These are phyloP conservation scores for Karalla daura DNA, from an alignment of 2,797 vertebrate genomes.

Conservation along the genomic window DNA sequence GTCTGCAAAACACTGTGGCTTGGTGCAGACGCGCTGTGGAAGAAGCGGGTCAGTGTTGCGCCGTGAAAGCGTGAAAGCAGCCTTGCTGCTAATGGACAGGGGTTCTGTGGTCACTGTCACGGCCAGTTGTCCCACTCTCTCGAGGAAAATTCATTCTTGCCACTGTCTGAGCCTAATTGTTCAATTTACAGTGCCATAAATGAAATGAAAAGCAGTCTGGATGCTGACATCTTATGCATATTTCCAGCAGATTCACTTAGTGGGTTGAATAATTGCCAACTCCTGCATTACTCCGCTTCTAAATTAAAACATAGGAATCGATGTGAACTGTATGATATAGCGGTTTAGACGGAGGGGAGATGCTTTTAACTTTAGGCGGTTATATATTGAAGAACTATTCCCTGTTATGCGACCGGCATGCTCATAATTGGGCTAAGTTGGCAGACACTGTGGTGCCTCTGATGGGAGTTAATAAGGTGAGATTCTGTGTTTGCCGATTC, in stretches of 20 bases:
- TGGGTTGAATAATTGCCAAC: constrained; percentile 14
- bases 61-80: not conserved
- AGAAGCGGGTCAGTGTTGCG: no score
- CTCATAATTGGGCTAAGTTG: not conserved
- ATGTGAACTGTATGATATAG: not conserved
- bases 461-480: not conserved
- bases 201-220: constrained; percentile 30
- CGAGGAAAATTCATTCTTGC: constrained; percentile 50
- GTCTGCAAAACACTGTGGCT: no score
- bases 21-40: no score
- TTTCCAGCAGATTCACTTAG: constrained; percentile 20
- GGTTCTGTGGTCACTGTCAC: not conserved
- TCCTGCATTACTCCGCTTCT: constrained; percentile 13
- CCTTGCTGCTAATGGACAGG: not conserved
- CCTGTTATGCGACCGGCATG: not conserved
- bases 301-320: constrained; percentile 21
- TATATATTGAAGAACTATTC: not conserved
- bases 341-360: not conserved
- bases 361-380: not conserved
- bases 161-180: constrained; percentile 46
- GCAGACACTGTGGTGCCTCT: not conserved
- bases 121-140: constrained; percentile 12
- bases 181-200: constrained; percentile 39
- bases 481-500: not conserved
- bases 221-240: constrained; percentile 7